Base-by-base conservation (phyloP, 2,888 invertebrate genomes). In the Geophilus truncorum region DNA sequence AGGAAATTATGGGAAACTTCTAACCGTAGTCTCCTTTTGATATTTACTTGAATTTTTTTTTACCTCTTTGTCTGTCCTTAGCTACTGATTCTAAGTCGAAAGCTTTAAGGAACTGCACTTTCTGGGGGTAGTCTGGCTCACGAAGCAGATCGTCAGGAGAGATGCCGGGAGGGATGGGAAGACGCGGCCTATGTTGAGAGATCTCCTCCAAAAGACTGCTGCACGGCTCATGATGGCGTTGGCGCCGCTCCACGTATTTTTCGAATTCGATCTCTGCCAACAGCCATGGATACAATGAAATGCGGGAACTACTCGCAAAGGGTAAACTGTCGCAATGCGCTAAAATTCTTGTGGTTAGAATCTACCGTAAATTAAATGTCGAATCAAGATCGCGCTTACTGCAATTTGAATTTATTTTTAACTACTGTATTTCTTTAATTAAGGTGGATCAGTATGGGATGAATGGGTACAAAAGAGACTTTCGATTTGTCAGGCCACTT, bases 211-310 rank as follows among this genome's bases (percentile, higher is more conserved):
- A 81, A 7, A 85, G 85, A 81, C 85, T 86, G 5, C 84, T 80
- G 81, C 85, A 85, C 9, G 83, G 82, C 80, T 86, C 85, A n/a
- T 85, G 83, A 82, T 84, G 83, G 79, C 84, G 78, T 76, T 84
- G 83, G 23, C 85, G 83, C 7, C 85, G 84, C 76, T 84, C 84
- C 12, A 84, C 82, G 40, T 84, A 83, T 78, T 84, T 84, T 79
- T 85, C 84, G 83, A 84, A 84, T 80, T 85, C 85, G 12, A 85
- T 82, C 75, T 86, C 86, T 86, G 82, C 25, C 21, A 77, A 79
- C 25, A 62, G 57, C 57, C 57, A 62, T 62, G 57, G 57, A 62
- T 62, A 62, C 0, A 23, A 62, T 62, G 21, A n/a, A 62, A 23
- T 62, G 57, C 57, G 21, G 57, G 23, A 62, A 62, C 57, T 62